Base-by-base conservation (phyloP, 2,888 invertebrate species). In the Deroplatys truncata region DNA sequence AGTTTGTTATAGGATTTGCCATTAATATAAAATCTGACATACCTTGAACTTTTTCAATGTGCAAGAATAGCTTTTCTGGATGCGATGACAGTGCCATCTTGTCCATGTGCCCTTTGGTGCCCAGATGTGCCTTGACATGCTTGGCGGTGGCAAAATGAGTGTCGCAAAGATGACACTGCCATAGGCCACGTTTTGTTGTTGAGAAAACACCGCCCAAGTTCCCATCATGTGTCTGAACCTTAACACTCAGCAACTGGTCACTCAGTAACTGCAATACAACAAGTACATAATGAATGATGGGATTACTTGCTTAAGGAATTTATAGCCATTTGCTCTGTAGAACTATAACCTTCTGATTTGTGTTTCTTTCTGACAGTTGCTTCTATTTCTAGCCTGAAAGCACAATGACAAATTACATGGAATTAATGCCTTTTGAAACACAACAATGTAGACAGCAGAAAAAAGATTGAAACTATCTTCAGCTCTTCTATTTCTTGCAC, bases 141-240 rank as follows among this genome's bases (percentile, higher is more conserved):
- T 85, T 86, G 72, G 89, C 90, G 20, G 89, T 89, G 72, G 90
- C 86, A 84, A 92, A 92, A 25, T 91, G 88, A 20, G 94, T 94
- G 3, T 94, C 94, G 91, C 95, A 95, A 8, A 95, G 94, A 91
- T 93, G 94, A 92, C 95, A 95, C 91, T 94, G 92, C 91, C 91
- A 92, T n/a, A 91, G 91, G 29, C 89, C 29, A 56, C 89, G 82
- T 1, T 85, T 84, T 72, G 90, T 91, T 29, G 86, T 91, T 91
- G 94, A 94, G 92, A 95, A 94, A 93, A 95, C 94, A 89, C 93
- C 92, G 82, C 94, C 93, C 72, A 92, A 91, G 86, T 91, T 92
- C 43, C 94, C 95, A 94, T 95, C 93, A 9, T 94, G 94, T 16
- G 94, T 92, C 89, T 92, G 91, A 13, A 92, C 92, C 35, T 91